phyloP scores from a whole-genome alignment of 2,888 invertebrate species.

The Argyra leucocephala region DNA sequence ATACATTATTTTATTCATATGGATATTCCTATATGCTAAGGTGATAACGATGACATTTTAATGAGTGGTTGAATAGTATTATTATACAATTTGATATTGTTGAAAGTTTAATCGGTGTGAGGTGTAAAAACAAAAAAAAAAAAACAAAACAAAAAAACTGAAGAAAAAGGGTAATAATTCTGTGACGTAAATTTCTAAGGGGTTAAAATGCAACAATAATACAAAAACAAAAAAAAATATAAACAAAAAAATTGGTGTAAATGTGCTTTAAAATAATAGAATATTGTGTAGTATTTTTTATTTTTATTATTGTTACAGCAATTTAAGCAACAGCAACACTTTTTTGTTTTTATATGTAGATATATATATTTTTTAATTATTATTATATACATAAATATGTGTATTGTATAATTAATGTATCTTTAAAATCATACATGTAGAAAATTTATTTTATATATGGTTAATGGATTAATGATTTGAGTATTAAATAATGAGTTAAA shows the following conservation, averaged over 20 bases:
- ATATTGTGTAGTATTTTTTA: background rate
- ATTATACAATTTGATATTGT: constrained; percentile 1
- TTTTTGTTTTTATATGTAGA: too few relatives aligned
- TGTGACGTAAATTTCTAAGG: background rate
- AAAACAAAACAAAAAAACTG: too few relatives aligned
- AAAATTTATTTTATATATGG: background rate
- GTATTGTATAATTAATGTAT: too few relatives aligned
- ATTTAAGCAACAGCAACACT: background rate
- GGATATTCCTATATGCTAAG: background rate
- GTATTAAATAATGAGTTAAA: background rate
- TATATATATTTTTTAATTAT: background rate
- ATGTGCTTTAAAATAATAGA: background rate
- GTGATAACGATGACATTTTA: constrained; percentile 6
- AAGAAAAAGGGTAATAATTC: background rate
- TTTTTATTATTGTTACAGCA: background rate
- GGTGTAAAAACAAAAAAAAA: background rate
- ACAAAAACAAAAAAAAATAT: too few relatives aligned
- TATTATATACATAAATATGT: too few relatives aligned
- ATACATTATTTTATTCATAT: background rate
- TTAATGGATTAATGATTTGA: background rate
- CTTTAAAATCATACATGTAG: background rate
- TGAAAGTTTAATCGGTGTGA: background rate
- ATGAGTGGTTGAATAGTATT: constrained; percentile 4
- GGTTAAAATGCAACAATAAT: constrained; percentile 1
- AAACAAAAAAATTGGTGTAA: constrained; percentile 1